A percentile compares a stretch with the other conserved stretches of the same genome.
Evolutionary conservation across 2,113 vertebrate species (phyloP).

Genomic region (cat (Felis catus)): F.catus_Fca126_mat1.0 CM031426.1:27826001-27826500

Average conservation of each 20-base stretch:
- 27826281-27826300: background rate
- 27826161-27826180: accelerated
- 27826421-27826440: background rate
- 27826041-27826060: background rate
- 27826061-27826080: background rate
- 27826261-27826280: background rate
- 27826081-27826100: background rate
- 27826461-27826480: accelerated
- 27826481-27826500: too few relatives aligned
- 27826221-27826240: background rate
- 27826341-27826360: background rate
- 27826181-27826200: background rate
- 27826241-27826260: background rate
- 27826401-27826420: too few relatives aligned
- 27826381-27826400: background rate
- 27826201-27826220: background rate
- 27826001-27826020: background rate
- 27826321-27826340: background rate
- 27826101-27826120: accelerated
- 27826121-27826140: background rate
- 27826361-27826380: background rate
- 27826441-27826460: background rate
- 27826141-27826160: background rate
- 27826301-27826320: background rate
- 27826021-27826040: background rate